Conservation (phyloP, 2,113 vertebrate genomes). For the Archilochus colubris region DNA sequence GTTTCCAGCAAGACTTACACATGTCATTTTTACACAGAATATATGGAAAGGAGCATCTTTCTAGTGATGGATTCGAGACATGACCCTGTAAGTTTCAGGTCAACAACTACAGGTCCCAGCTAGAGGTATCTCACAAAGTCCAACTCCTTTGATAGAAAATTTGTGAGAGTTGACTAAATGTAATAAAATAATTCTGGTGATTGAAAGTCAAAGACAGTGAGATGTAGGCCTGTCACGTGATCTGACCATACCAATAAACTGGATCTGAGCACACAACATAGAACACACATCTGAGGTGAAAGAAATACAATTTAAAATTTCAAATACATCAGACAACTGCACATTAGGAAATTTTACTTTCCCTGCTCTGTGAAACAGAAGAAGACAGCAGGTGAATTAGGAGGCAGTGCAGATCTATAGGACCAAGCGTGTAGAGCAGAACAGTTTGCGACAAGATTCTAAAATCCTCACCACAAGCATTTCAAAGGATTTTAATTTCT, state of each 20-base stretch:
- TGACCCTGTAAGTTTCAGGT: background rate
- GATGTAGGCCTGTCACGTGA: background rate
- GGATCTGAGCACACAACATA: background rate
- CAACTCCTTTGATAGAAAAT: background rate
- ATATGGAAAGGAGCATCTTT: background rate
- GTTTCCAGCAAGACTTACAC: rapidly evolving
- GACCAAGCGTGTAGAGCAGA: background rate
- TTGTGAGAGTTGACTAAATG: background rate
- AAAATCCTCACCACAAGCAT: background rate
- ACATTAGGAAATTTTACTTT: background rate
- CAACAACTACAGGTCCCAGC: background rate
- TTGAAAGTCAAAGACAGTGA: background rate
- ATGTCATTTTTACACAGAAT: background rate
- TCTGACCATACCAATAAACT: background rate
- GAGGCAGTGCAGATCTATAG: background rate
- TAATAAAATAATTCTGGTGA: background rate
- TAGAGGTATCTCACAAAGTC: background rate
- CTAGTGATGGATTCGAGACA: background rate
- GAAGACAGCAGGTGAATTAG: background rate
- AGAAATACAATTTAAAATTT: background rate
- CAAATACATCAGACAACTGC: rapidly evolving
- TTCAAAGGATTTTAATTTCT: background rate
- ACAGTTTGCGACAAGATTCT: background rate
- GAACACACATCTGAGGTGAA: background rate
- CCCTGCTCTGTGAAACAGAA: background rate